phyloP scores from a whole-genome alignment of 2,797 vertebrate genomes.

The Hapalemur alaotrensis region DNA sequence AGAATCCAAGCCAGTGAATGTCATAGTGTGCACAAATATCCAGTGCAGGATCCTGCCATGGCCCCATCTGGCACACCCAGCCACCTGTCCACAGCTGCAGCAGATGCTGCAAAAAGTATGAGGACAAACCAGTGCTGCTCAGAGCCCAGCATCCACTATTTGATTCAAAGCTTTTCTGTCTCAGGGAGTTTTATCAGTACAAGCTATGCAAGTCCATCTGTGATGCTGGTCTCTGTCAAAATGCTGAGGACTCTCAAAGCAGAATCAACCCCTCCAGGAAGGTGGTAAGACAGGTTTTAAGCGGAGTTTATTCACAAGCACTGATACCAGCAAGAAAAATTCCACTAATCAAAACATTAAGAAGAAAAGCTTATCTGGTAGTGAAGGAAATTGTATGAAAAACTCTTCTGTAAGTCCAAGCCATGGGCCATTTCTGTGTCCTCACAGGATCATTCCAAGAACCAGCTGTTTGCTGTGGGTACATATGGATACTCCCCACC shows the following conservation, averaged over 20 bases:
- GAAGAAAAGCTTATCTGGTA: conserved; percentile 78
- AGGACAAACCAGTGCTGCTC: conserved; percentile 90
- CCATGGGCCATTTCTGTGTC: conserved; percentile 85
- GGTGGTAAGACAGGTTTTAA: conserved; percentile 80
- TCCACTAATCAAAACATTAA: conserved; percentile 69
- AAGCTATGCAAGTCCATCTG: conserved; percentile 91
- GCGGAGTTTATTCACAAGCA: conserved; percentile 75
- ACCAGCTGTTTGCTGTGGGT: conserved; percentile 47
- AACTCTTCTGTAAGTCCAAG: conserved; percentile 84
- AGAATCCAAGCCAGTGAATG: conserved; percentile 82
- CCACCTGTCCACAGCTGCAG: conserved; percentile 72
- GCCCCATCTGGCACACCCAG: conserved; percentile 51
- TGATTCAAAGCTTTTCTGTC: conserved; percentile 58
- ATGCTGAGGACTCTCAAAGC: conserved; percentile 79
- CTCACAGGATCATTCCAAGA: conserved; percentile 65
- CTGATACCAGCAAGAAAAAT: conserved; percentile 73
- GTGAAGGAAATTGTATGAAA: conserved; percentile 83
- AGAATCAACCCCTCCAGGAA: conserved; percentile 77
- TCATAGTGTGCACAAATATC: conserved; percentile 80
- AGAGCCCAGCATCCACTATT: conserved; percentile 88
- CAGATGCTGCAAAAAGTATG: conserved; percentile 73
- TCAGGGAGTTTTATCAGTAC: conserved; percentile 69
- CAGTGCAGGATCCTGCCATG: conserved; percentile 50
- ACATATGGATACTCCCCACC: conserved; percentile 70
- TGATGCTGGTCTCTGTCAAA: conserved; percentile 85